phyloP scores from a whole-genome alignment of 1,140 invertebrate genomes.

The Steinernema khuongi region DNA sequence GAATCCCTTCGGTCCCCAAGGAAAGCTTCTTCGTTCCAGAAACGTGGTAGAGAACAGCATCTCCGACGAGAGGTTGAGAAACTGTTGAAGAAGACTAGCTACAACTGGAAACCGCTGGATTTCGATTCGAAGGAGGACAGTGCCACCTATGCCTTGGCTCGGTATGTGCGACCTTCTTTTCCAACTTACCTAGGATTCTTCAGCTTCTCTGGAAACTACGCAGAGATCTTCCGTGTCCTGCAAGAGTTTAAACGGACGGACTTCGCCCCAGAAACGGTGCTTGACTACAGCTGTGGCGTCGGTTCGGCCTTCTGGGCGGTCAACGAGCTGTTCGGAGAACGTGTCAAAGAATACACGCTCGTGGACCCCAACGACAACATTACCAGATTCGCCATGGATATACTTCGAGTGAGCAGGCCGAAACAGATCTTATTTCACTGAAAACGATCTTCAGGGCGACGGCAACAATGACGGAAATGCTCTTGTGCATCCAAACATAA shows the following conservation, averaged over 20 bases:
- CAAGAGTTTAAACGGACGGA: constrained; percentile 41
- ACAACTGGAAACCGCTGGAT: constrained; percentile 49
- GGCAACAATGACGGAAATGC: constrained; percentile 22
- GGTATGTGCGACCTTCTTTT: constrained; percentile 27
- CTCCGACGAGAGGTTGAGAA: constrained; percentile 20
- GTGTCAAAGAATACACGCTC: constrained; percentile 33
- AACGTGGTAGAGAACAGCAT: constrained; percentile 1
- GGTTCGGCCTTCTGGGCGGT: constrained; percentile 45
- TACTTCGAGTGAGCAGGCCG: constrained; percentile 27
- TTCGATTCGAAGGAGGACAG: constrained; percentile 38
- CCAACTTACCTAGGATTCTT: constrained; percentile 21
- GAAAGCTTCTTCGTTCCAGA: constrained; percentile 17
- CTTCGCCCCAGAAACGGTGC: constrained; percentile 38
- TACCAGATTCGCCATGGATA: constrained; percentile 34
- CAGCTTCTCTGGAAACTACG: constrained; percentile 38
- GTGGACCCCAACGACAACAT: constrained; percentile 34
- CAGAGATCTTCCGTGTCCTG: constrained; percentile 43
- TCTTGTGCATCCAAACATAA: constrained; percentile 41
- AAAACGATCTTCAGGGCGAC: constrained; percentile 34
- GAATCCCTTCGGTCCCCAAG: background rate
- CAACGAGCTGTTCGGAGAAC: constrained; percentile 37
- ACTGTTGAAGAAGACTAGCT: constrained; percentile 29
- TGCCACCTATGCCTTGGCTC: constrained; percentile 40
- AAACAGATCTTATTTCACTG: constrained; percentile 19
- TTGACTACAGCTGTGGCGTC: constrained; percentile 46